Percentiles rank a stretch among this genome's conserved stretches.
Evolutionary conservation across 30 jellyfish, hydroid and myxozoan genomes (phyloP).

Genomic region (Aurelia aurita): DNA sequence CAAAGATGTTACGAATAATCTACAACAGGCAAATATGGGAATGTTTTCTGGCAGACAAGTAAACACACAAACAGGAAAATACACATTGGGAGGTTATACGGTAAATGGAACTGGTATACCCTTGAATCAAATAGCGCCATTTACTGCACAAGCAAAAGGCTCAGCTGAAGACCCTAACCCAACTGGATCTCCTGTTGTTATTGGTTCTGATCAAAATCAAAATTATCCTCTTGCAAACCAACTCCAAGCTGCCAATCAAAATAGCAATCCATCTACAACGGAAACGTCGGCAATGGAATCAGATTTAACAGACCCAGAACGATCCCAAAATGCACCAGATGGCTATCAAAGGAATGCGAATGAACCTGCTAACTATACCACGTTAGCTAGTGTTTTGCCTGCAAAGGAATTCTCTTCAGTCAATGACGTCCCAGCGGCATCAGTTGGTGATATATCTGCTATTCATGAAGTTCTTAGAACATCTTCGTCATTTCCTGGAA

Average conservation of each 20-base stretch:
- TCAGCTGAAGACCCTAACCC: constrained; percentile 31
- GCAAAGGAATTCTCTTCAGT: constrained; percentile 46
- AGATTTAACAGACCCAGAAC: constrained; percentile 71
- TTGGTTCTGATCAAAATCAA: constrained; percentile 15
- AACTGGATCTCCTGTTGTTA: constrained; percentile 27
- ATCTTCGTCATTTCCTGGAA: constrained; percentile 14
- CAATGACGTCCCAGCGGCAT: constrained; percentile 2
- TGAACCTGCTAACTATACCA: constrained; percentile 34
- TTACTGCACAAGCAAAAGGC: background rate
- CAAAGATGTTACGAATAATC: background rate
- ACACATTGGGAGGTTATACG: background rate
- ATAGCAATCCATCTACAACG: background rate
- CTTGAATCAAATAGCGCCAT: background rate
- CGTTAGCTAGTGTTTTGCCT: constrained; percentile 62
- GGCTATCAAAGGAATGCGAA: constrained; percentile 23
- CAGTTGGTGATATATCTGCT: background rate
- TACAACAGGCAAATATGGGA: constrained; percentile 9
- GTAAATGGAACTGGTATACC: constrained; percentile 21
- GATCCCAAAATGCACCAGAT: constrained; percentile 8
- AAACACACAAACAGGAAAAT: background rate
- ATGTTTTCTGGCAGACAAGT: background rate
- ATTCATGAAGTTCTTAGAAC: background rate
- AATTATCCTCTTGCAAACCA: background rate
- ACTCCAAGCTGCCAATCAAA: background rate
- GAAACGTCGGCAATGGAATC: constrained; percentile 33